A percentile compares a stretch with the other conserved stretches of the same genome.
phyloP scores from a whole-genome alignment of 2,888 invertebrate genomes.

The Ligdia adustata region DNA sequence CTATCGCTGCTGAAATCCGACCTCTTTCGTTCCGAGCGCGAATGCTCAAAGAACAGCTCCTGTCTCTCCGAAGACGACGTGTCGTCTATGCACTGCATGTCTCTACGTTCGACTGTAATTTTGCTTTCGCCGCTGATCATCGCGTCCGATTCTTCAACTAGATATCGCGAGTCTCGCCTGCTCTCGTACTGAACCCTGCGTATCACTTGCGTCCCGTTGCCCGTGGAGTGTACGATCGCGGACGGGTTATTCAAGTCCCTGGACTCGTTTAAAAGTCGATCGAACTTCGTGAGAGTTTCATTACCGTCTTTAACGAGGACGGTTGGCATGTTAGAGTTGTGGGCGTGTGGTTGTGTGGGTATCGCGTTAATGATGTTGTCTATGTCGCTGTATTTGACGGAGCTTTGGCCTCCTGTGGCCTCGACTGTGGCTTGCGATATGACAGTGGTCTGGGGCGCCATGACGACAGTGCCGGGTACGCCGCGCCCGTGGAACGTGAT shows the following conservation, averaged over 20 bases:
- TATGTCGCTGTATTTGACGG: slow-evolving; percentile 65
- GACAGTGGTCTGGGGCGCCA: slow-evolving; percentile 72
- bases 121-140: slow-evolving; percentile 63
- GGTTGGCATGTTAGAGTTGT: slow-evolving; percentile 40
- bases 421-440: slow-evolving; percentile 69
- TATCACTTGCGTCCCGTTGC: slow-evolving; percentile 74
- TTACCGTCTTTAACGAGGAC: slow-evolving; percentile 64
- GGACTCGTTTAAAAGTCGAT: slow-evolving; percentile 63
- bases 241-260: slow-evolving; percentile 63
- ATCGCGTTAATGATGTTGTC: slow-evolving; percentile 68
- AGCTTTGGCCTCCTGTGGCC: slow-evolving; percentile 42
- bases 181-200: slow-evolving; percentile 46
- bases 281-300: slow-evolving; percentile 61
- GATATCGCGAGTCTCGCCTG: slow-evolving; percentile 47
- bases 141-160: slow-evolving; percentile 61
- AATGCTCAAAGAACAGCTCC: slow-evolving; percentile 76
- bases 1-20: slow-evolving; percentile 76
- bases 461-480: slow-evolving; percentile 70
- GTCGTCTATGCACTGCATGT: slow-evolving; percentile 25
- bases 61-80: slow-evolving; percentile 69
- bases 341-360: slow-evolving; percentile 43
- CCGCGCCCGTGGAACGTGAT: slow-evolving; percentile 70
- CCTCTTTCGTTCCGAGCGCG: slow-evolving; percentile 62
- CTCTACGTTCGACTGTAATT: slow-evolving; percentile 52
- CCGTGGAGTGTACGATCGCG: slow-evolving; percentile 67